phyloP scores from a whole-genome alignment of 2,888 invertebrate species.

The Yponomeuta plumbellus region DNA sequence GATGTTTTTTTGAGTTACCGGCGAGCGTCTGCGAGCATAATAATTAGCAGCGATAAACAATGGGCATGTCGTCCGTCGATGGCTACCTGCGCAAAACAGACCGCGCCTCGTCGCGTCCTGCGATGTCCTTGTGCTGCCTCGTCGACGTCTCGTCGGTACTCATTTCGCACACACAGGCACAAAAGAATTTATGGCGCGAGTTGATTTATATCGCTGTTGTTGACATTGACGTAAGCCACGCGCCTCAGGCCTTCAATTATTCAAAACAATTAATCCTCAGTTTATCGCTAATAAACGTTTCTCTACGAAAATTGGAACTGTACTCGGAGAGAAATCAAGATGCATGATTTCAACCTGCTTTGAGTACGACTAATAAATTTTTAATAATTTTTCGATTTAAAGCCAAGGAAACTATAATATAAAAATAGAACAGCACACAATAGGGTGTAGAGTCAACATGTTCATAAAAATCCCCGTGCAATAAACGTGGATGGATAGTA shows the following conservation, averaged over 20 bases:
- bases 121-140: slow-evolving; percentile 55
- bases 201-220: slow-evolving; percentile 23
- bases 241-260: slow-evolving; percentile 7
- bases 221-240: slow-evolving; percentile 21
- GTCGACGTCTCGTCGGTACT: slow-evolving; percentile 33
- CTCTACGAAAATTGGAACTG: not conserved
- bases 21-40: slow-evolving; percentile 66
- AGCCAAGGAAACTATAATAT: too few species aligned
- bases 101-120: slow-evolving; percentile 63
- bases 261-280: slow-evolving; percentile 4
- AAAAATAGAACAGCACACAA: not conserved
- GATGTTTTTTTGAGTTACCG: slow-evolving; percentile 52
- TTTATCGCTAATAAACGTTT: not conserved
- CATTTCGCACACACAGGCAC: slow-evolving; percentile 40
- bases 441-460: not conserved
- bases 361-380: too few species aligned
- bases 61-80: slow-evolving; percentile 69
- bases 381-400: too few species aligned
- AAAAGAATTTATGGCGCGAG: slow-evolving; percentile 20
- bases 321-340: too few species aligned
- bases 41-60: slow-evolving; percentile 74
- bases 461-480: not conserved
- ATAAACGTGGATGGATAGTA: not conserved
- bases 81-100: slow-evolving; percentile 71
- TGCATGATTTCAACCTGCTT: too few species aligned